These are phyloP conservation scores for Exocentrus adspersus DNA, from an alignment of 2,888 invertebrate genomes.

Conservation along the genomic window DNA sequence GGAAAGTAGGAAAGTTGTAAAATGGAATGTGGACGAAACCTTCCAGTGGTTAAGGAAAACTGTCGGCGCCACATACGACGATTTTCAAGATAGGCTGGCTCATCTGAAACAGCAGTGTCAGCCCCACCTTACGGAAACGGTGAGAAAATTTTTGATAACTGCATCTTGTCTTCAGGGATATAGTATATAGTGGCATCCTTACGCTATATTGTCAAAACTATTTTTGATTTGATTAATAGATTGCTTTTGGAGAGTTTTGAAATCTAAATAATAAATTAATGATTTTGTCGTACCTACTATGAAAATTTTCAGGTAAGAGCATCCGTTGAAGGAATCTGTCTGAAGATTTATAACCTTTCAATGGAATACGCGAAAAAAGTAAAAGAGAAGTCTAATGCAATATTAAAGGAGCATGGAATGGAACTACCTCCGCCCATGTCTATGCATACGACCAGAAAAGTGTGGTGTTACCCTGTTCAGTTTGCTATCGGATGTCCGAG, in stretches of 20 bases:
- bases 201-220: too few species aligned
- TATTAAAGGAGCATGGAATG: constrained; percentile 90
- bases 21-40: constrained; percentile 98
- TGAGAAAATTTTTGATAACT: constrained; percentile 39
- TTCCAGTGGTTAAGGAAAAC: constrained; percentile 95
- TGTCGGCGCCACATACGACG: constrained; percentile 93
- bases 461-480: constrained; percentile 95
- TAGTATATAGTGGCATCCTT: too few species aligned
- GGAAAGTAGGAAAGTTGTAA: constrained; percentile 95
- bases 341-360: constrained; percentile 92
- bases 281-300: too few species aligned
- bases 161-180: not conserved
- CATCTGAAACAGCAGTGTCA: constrained; percentile 96
- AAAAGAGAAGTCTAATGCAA: constrained; percentile 83
- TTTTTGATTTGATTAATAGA: too few species aligned
- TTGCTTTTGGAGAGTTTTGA: too few species aligned
- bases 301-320: constrained; percentile 70
- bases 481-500: constrained; percentile 88
- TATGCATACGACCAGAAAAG: constrained; percentile 82
- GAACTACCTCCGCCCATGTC: constrained; percentile 67
- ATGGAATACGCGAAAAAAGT: constrained; percentile 93
- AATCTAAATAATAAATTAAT: too few species aligned
- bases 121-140: constrained; percentile 94
- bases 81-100: constrained; percentile 88
- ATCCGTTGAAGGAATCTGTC: constrained; percentile 94